Evolutionary conservation across 2,888 invertebrate genomes (phyloP).

Genomic region (Drosophila silvestris): DNA sequence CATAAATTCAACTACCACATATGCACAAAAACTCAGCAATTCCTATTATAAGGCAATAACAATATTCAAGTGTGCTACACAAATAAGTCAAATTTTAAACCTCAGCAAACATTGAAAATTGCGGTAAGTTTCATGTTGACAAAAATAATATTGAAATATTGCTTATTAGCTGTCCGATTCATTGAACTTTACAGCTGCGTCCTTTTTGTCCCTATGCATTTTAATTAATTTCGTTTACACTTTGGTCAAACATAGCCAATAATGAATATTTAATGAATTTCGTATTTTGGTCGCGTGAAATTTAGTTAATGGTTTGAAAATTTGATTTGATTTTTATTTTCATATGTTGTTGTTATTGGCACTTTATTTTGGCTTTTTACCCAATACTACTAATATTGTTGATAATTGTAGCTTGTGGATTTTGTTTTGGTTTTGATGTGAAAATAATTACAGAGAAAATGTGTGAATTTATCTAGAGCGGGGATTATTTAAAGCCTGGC

Average conservation of each 20-base stretch:
- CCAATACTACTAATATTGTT: neutral
- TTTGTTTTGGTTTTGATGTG: conserved; percentile 8
- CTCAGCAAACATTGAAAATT: conserved; percentile 22
- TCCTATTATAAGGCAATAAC: neutral
- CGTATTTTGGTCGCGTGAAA: conserved; percentile 13
- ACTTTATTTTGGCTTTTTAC: conserved; percentile 12
- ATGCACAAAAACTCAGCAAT: conserved; percentile 1
- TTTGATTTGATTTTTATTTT: conserved; percentile 37
- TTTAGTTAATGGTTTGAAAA: conserved; percentile 64
- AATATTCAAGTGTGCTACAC: neutral
- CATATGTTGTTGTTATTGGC: conserved; percentile 11
- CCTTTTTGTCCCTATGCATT: conserved; percentile 34
- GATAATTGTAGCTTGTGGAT: conserved; percentile 15
- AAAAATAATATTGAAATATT: conserved; percentile 34
- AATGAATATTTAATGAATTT: conserved; percentile 35
- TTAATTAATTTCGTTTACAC: conserved; percentile 72
- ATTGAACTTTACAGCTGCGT: conserved; percentile 32
- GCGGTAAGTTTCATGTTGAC: conserved; percentile 43
- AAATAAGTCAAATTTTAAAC: conserved; percentile 4
- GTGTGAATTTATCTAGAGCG: neutral
- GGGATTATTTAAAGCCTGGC: too few relatives aligned
- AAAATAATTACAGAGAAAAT: conserved; percentile 3
- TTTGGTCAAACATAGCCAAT: conserved; percentile 30
- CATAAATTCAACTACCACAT: conserved; percentile 11
- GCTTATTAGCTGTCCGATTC: conserved; percentile 17